A percentile compares a stretch with the other conserved stretches of the same genome.
Evolutionary conservation across 2,113 vertebrate genomes (phyloP).

Genomic region (cat (Felis catus)): F.catus_Fca126_mat1.0 CM031424.1:75297001-75297500

Average conservation of each 20-base stretch:
- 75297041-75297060: conserved; percentile 23
- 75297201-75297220: not conserved
- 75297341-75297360: not conserved
- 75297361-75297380: not conserved
- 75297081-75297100: conserved; percentile 50
- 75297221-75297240: not conserved
- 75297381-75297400: not conserved
- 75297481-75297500: conserved; percentile 68
- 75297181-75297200: not conserved
- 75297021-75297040: not conserved
- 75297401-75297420: not conserved
- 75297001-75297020: not conserved
- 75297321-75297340: not conserved
- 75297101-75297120: not conserved
- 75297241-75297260: not conserved
- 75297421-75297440: not conserved
- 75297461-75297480: conserved; percentile 28
- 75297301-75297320: not conserved
- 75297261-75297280: not conserved
- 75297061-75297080: conserved; percentile 53
- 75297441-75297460: conserved; percentile 64
- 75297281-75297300: not conserved
- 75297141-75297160: not conserved
- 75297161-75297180: not conserved
- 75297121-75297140: conserved; percentile 22